Evolutionary conservation across 2,113 vertebrate genomes (phyloP).

Genomic region (Osmerus mordax): DNA sequence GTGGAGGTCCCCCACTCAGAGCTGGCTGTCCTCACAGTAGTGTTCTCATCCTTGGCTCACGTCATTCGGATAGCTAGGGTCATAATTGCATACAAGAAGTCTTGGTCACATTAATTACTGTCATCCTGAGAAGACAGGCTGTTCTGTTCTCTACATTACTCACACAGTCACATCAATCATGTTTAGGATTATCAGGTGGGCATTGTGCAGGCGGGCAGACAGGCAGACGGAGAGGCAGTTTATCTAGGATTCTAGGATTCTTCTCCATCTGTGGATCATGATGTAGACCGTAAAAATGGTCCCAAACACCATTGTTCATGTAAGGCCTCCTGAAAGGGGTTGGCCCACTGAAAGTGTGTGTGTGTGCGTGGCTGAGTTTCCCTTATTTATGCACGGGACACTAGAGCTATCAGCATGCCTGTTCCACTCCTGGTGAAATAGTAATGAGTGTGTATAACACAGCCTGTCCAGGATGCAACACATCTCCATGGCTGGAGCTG

Average conservation of each 20-base stretch:
- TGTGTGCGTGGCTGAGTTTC: slow-evolving; percentile 31
- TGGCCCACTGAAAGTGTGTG: slow-evolving; percentile 41
- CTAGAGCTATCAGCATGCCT: slow-evolving; percentile 70
- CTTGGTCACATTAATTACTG: slow-evolving; percentile 4
- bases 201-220: neutral
- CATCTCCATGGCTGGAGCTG: slow-evolving; percentile 38
- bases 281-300: neutral
- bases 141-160: slow-evolving; percentile 28
- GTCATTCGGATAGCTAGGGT: slow-evolving; percentile 8
- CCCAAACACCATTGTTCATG: neutral
- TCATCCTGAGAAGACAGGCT: slow-evolving; percentile 42
- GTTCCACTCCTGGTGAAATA: slow-evolving; percentile 74
- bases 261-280: too few species aligned
- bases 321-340: neutral
- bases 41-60: slow-evolving; percentile 21
- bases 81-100: slow-evolving; percentile 25
- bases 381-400: slow-evolving; percentile 71
- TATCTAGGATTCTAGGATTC: slow-evolving; percentile 4
- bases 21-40: slow-evolving; percentile 5
- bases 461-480: slow-evolving; percentile 62
- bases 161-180: slow-evolving; percentile 44
- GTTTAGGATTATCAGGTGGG: slow-evolving; percentile 45
- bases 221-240: neutral
- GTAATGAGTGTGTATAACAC: slow-evolving; percentile 72
- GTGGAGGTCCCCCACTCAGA: too few species aligned